A percentile compares a stretch with the other conserved stretches of the same genome.
Evolutionary conservation across 2,888 invertebrate genomes (phyloP).

Genomic region (Athetis lepigone): DNA sequence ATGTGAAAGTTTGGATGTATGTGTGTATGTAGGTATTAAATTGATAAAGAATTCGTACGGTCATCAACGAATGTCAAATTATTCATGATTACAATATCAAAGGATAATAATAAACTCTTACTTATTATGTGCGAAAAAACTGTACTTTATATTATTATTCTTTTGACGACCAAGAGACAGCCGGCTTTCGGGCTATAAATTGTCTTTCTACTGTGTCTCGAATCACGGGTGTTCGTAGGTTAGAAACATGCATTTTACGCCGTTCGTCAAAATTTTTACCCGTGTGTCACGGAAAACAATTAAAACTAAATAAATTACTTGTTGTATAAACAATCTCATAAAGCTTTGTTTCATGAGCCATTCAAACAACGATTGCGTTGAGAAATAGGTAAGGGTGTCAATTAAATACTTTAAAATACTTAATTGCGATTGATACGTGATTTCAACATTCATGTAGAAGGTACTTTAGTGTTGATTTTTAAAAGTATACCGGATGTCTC

Average conservation of each 20-base stretch:
- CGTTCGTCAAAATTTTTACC: neutral
- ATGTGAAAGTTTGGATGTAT: no score
- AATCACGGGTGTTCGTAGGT: no score
- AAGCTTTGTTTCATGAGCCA: conserved; percentile 14
- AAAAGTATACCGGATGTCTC: conserved; percentile 57
- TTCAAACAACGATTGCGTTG: conserved; percentile 24
- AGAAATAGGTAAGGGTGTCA: conserved; percentile 34
- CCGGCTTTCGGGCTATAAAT: no score
- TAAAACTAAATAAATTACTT: conserved; percentile 18
- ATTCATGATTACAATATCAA: no score
- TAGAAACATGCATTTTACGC: neutral
- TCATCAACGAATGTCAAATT: no score
- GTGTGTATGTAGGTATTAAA: no score
- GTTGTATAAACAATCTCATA: conserved; percentile 41
- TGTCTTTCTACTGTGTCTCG: no score
- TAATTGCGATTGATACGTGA: conserved; percentile 22
- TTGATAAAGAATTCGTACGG: no score
- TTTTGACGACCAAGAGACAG: no score
- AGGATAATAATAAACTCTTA: no score
- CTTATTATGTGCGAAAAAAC: no score
- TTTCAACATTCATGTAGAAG: conserved; percentile 23
- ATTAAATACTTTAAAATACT: conserved; percentile 43
- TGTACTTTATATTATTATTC: no score
- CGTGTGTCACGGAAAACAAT: conserved; percentile 36
- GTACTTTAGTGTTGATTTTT: conserved; percentile 19